phyloP scores from a whole-genome alignment of 1,140 invertebrate genomes.

The Stegodyphus dumicola region DNA sequence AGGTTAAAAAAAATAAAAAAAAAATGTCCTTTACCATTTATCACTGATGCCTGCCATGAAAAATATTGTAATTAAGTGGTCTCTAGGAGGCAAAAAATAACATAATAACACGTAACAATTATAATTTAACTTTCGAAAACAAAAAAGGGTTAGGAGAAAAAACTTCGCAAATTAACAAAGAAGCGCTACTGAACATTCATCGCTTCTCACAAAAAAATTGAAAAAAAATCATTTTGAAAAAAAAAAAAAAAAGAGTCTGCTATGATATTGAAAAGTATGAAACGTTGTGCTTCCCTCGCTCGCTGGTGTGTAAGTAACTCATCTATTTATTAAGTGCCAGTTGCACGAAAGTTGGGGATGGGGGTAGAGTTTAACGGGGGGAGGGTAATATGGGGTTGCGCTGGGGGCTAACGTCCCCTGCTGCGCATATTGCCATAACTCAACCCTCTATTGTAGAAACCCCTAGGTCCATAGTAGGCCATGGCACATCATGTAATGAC shows the following conservation, averaged over 20 bases:
- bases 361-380: conserved; percentile 22
- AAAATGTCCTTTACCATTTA: no score
- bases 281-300: conserved; percentile 24
- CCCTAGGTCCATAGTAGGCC: conserved; percentile 16
- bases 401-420: conserved; percentile 17
- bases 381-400: neutral
- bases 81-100: no score
- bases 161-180: no score
- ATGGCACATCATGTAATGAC: conserved; percentile 57
- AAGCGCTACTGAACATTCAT: no score
- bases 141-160: no score
- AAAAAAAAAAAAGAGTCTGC: conserved; percentile 25
- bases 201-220: no score
- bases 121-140: no score
- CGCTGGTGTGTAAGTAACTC: conserved; percentile 48
- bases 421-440: conserved; percentile 58
- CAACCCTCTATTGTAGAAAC: conserved; percentile 49
- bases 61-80: no score
- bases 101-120: no score
- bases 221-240: neutral
- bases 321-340: conserved; percentile 59
- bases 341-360: conserved; percentile 13
- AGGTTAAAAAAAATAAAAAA: no score
- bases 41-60: no score
- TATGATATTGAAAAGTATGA: conserved; percentile 36